phyloP scores from a whole-genome alignment of 2,113 vertebrate species.

The Cnemophilus loriae region DNA sequence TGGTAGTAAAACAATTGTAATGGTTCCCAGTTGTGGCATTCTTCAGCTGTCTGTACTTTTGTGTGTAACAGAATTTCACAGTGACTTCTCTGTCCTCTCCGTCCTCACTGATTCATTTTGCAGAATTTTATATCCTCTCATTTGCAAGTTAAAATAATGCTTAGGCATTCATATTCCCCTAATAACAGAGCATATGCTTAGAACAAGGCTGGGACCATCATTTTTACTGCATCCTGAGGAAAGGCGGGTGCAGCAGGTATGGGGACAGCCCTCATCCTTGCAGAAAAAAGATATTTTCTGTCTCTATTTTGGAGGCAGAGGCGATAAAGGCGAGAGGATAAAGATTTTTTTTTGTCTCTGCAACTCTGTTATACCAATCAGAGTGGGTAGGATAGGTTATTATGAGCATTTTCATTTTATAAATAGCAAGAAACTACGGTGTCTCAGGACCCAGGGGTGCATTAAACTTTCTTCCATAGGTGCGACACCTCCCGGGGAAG shows the following conservation, averaged over 20 bases:
- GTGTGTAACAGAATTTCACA: background rate
- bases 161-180: background rate
- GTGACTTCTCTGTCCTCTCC: background rate
- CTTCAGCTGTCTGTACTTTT: background rate
- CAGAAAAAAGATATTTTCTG: background rate
- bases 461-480: background rate
- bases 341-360: background rate
- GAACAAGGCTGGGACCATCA: background rate
- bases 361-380: background rate
- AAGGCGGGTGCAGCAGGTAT: background rate
- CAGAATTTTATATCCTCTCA: background rate
- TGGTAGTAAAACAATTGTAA: background rate
- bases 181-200: background rate
- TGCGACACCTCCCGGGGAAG: background rate
- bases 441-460: fast-evolving
- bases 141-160: background rate
- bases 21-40: background rate
- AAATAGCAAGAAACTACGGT: background rate
- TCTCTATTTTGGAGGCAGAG: background rate
- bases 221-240: background rate
- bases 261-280: background rate
- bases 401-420: background rate
- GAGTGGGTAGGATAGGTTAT: background rate
- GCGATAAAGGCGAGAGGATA: background rate
- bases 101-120: background rate